Evolutionary conservation across 2,113 vertebrate genomes (phyloP).

Genomic region (Microtus richardsoni): DNA sequence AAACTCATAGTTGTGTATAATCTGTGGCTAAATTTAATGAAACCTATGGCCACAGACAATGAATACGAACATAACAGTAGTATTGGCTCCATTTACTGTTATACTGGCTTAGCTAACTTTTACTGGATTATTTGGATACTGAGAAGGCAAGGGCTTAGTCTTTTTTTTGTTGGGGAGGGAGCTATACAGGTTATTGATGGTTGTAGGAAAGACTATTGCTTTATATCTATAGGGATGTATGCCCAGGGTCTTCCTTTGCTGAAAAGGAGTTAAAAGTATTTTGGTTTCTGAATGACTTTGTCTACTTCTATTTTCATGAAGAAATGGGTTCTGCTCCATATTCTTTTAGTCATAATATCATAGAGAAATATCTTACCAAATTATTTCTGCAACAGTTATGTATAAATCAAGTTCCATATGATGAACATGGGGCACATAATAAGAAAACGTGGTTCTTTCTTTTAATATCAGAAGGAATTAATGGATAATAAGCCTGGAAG

Average conservation of each 20-base stretch:
- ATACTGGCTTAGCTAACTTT: not conserved
- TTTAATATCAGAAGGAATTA: not conserved
- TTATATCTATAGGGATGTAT: not conserved
- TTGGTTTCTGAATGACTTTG: not conserved
- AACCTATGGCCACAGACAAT: not conserved
- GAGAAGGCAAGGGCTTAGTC: not conserved
- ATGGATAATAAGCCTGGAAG: not conserved
- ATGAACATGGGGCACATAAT: not conserved
- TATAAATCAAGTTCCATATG: not conserved
- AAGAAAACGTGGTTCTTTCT: not conserved
- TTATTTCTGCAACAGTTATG: not conserved
- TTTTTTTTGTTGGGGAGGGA: constrained; percentile 33
- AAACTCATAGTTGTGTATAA: not conserved
- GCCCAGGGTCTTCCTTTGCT: not conserved
- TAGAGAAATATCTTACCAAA: not conserved
- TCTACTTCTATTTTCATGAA: not conserved
- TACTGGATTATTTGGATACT: not conserved
- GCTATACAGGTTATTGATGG: not conserved
- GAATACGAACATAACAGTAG: not conserved
- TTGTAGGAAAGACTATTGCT: not conserved
- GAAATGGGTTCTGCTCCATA: not conserved
- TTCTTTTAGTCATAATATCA: constrained; percentile 15
- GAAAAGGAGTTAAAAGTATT: not conserved
- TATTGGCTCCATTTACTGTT: not conserved
- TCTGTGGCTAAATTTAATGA: not conserved